Conservation (phyloP, 2,797 vertebrate genomes). For the Phaenicophaeus curvirostris region DNA sequence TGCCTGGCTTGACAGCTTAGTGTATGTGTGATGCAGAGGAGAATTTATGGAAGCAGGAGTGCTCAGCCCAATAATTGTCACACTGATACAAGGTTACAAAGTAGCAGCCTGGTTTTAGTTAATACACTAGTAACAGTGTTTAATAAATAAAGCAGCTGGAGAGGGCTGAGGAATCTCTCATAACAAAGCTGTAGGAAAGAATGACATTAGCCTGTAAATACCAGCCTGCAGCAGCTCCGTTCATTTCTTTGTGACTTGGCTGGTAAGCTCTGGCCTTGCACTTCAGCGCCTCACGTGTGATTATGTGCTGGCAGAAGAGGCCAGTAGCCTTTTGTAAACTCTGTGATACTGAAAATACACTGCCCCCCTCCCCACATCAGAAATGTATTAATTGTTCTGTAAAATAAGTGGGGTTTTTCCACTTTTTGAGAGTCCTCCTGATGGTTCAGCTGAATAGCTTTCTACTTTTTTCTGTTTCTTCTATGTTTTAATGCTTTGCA, state of each 20-base stretch:
- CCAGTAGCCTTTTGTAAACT: not conserved
- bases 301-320: not conserved
- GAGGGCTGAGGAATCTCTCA: not conserved
- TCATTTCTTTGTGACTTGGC: not conserved
- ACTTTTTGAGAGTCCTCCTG: not conserved
- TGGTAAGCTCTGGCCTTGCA: not conserved
- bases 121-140: not conserved
- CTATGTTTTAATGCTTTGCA: slow-evolving; percentile 33
- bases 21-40: not conserved
- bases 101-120: not conserved
- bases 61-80: not conserved
- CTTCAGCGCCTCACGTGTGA: not conserved
- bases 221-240: not conserved
- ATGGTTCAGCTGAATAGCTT: slow-evolving; percentile 6
- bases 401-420: not conserved
- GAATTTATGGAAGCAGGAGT: not conserved
- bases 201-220: not conserved
- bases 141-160: not conserved
- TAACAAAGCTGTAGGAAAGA: not conserved
- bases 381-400: not conserved
- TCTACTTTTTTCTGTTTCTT: not conserved
- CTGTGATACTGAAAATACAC: not conserved
- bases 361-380: not conserved
- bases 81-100: not conserved
- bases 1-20: not conserved